Base-by-base conservation (phyloP, 2,113 vertebrate species). In the Sigmodon hispidus region DNA sequence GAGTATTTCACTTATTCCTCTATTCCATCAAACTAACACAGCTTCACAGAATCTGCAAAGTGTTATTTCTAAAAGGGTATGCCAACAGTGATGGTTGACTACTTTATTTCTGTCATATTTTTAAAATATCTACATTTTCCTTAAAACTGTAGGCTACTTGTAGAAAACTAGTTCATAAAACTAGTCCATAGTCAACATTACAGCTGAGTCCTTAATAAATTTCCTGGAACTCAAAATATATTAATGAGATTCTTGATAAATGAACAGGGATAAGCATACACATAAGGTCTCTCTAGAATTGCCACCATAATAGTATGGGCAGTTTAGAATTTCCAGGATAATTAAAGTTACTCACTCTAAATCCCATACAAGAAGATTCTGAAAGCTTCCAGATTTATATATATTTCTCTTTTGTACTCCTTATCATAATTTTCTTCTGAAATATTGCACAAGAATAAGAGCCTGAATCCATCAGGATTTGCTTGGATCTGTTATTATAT, bases 391-490 rank as follows among this genome's bases (percentile, higher is more conserved):
- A 69, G 40, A 26, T 94, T 86, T 16, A 19, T 55, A 1, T 73
- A 48, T 52, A 67, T 76, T 43, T 17, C 29, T 11, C 12, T 26
- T 34, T 63, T 69, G 88, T 0, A 5, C 2, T 88, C 34, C 61
- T 95, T 69, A 89, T 93, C 63, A 22, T 63, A 65, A 59, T 90
- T 91, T 91, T 79, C 67, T 94, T 73, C 61, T 59, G 55, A 95
- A 97, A 83, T 12, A 40, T 29, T 89, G 48, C 55, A 7, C 16
- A 69, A 76, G 65, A 89, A 85, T 10, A 40, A 24, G 16, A 88
- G 61, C 8, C 79, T 75, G 43, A 96, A 63, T 94, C 85, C 76
- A 65, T 15, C 48, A 96, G 88, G 90, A 73, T 76, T 77, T 91
- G 24, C 34, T 13, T 40, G 43, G 17, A 36, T 92, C 70, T 88